Evolutionary conservation across 2,888 invertebrate species (phyloP), one percentile per base, ranked within the genome.

Genomic region (Mesoligia furuncula): DNA sequence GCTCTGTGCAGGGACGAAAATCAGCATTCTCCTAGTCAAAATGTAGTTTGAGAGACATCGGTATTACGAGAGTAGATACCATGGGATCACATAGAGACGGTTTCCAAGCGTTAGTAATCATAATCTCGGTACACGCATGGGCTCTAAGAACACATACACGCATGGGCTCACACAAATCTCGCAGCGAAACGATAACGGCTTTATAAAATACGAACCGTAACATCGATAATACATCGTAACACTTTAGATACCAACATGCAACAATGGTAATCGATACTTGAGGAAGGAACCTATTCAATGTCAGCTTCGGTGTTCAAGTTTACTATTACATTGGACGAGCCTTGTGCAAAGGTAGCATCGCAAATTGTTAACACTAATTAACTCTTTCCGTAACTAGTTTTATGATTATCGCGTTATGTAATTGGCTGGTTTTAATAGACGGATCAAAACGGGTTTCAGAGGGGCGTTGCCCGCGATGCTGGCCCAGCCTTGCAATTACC

Each of bases 231-330:
- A 75, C 70, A 77, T 84, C 80, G 72, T 54, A 73, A 81, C 74
- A 75, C 75, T 79, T 77, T 80, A 82, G 76, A 75, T 85, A 86
- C 77, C 71, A 83, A 83, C 79, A 81, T 76, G 80, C 84, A 88
- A 90, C 90, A 90, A 91, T 90, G 86, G 89, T 90, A 94, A 94
- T 94, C 93, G 88, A 95, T 94, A 94, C 90, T 80, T 51, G 85
- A 86, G 88, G 88, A 90, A 88, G 85, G 85, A 85, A 84, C 88
- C 57, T 73, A 82, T 82, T 92, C 91, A 93, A 92, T 92, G 92
- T 88, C 93, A 90, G 81, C 86, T 20, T 61, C 59, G 39, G 39
- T 66, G 87, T 83, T 82, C 83, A 82, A 84, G 87, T 86, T 87
- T 79, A 89, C 71, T 74, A 85, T 85, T 83, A 81, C 82, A 87